These are phyloP conservation scores for Mustelus asterias DNA, from an alignment of 2,113 vertebrate genomes.

Conservation along the genomic window DNA sequence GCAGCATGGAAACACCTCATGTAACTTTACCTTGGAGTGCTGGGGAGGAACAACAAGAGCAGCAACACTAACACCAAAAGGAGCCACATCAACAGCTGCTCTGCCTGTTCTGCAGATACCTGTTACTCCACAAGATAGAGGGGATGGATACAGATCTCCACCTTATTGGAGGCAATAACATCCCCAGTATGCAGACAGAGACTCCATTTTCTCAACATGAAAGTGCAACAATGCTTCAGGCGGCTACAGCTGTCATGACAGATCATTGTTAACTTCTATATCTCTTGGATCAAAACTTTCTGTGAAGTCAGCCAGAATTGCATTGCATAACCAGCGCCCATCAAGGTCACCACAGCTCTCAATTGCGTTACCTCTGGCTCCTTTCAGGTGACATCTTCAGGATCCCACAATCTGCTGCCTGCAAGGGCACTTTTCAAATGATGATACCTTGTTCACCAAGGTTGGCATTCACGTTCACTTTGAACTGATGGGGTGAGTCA, in stretches of 20 bases:
- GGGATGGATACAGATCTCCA: too few species aligned
- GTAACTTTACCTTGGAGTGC: too few species aligned
- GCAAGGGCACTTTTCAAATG: neutral
- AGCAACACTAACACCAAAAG: too few species aligned
- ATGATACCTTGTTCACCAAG: neutral
- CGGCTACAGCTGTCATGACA: neutral
- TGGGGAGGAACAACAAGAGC: too few species aligned
- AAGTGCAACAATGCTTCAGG: neutral
- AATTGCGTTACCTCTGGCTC: neutral
- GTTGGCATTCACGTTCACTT: neutral
- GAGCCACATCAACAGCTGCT: too few species aligned
- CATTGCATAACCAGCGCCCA: too few species aligned
- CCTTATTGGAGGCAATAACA: neutral
- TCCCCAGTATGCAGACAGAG: neutral
- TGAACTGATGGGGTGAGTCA: neutral
- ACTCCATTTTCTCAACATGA: neutral
- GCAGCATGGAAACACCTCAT: too few species aligned
- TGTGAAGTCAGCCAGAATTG: neutral
- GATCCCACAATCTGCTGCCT: neutral
- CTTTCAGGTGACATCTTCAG: neutral
- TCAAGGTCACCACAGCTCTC: neutral
- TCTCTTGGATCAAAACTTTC: neutral
- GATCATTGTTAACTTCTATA: neutral
- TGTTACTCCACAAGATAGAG: too few species aligned
- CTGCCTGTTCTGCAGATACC: too few species aligned